Evolutionary conservation across 2,113 vertebrate genomes (phyloP), one percentile per base, ranked within the genome.

Genomic region (Ptilonorhynchus violaceus): DNA sequence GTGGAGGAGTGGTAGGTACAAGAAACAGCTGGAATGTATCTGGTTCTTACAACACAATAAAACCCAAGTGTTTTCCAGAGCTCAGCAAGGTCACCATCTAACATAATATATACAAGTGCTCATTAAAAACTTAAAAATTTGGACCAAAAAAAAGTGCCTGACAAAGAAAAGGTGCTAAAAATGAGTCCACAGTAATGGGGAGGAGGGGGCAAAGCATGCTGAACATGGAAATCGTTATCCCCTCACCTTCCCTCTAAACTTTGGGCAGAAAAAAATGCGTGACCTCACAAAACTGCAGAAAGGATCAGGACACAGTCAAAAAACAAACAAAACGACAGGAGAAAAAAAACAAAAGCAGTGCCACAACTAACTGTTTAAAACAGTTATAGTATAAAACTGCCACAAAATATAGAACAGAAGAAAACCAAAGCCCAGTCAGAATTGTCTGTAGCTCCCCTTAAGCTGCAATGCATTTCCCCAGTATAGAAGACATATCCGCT

Each of bases 1-100:
- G 31, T 66, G 67, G 87, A 88, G 44, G 49, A 92, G 55, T 60
- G 59, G 37, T 80, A 88, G 85, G 47, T 56, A 59, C 39, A 91
- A 89, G 81, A 63, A 96, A 95, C 77, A 93, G 80, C 92, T 96
- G 94, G 86, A 92, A 93, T 46, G 10, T 89, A 69, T 95, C 80
- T 76, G 39, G 33, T 55, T 97, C 86, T 89, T 75, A 92, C 19
- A 95, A 81, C 9, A 72, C 83, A 73, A n/a, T 91, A 93, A 95
- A 95, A n/a, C 3, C 19, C 41, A 67, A 59, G 64, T 87, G 66
- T 85, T 94, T 95, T 85, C 75, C 75, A 93, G 82, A 73, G 39
- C 70, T 41, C 89, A 70, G 82, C 44, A 96, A 93, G 42, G 72
- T 97, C 92, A 84, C 68, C 1, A 0, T 33, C 56, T 75, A 94